phyloP scores from a whole-genome alignment of 2,113 vertebrate genomes.

The Callipepla californica region DNA sequence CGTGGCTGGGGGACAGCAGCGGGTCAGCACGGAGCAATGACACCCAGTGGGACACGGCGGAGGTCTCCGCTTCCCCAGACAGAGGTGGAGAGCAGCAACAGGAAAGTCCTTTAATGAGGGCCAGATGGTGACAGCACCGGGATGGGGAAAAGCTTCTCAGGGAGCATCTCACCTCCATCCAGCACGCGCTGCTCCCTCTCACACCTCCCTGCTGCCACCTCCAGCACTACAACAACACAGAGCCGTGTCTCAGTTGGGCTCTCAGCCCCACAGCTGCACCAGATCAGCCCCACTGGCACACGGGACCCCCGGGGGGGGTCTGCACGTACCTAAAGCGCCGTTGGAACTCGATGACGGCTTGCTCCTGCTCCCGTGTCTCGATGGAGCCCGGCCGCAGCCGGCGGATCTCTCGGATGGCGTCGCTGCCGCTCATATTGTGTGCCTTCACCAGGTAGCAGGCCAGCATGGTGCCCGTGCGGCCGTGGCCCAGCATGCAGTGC shows the following conservation, averaged over 20 bases:
- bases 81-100: background rate
- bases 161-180: fast-evolving
- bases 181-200: fast-evolving
- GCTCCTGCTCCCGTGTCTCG: constrained; percentile 91
- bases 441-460: constrained; percentile 92
- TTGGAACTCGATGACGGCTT: constrained; percentile 89
- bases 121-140: fast-evolving
- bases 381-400: constrained; percentile 87
- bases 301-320: fast-evolving
- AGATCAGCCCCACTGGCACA: fast-evolving
- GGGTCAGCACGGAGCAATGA: background rate
- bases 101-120: constrained; percentile 19
- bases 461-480: constrained; percentile 94
- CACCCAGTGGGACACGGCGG: background rate
- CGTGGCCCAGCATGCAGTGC: constrained; percentile 91
- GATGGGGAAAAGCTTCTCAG: background rate
- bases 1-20: background rate
- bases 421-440: constrained; percentile 73
- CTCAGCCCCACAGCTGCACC: background rate
- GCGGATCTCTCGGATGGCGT: constrained; percentile 89
- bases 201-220: background rate
- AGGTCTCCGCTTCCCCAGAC: background rate
- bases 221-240: fast-evolving
- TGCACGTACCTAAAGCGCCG: constrained; percentile 65
- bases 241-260: fast-evolving